Percentiles rank a stretch among this genome's conserved stretches.
phyloP scores from a whole-genome alignment of 2,888 invertebrate species.

The Myopa tessellatipennis region DNA sequence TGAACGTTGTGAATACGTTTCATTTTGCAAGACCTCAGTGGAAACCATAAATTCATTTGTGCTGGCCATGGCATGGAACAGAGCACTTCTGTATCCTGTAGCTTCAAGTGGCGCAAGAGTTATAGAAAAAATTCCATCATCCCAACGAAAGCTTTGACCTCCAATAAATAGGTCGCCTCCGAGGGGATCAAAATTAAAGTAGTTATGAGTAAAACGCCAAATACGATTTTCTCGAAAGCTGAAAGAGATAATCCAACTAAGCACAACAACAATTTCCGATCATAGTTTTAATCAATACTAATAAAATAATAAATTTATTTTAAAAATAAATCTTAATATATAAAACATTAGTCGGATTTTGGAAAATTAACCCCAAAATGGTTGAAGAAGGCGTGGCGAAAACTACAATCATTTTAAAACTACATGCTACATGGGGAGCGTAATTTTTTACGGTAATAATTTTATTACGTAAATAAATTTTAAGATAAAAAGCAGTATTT shows the following conservation, averaged over 20 bases:
- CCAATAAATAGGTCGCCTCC: conserved; percentile 76
- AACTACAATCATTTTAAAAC: too few relatives aligned
- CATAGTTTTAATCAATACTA: too few relatives aligned
- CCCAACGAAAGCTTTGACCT: conserved; percentile 81
- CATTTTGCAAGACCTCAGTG: conserved; percentile 73
- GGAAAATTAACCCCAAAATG: too few relatives aligned
- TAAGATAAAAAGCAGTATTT: too few relatives aligned
- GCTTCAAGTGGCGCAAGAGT: conserved; percentile 71
- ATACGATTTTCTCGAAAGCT: conserved; percentile 73
- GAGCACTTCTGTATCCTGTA: conserved; percentile 74
- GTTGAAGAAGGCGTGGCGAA: too few relatives aligned
- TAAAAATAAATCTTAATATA: too few relatives aligned
- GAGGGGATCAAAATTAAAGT: conserved; percentile 79
- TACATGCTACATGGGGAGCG: too few relatives aligned
- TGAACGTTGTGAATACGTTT: conserved; percentile 70
- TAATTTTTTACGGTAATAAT: too few relatives aligned
- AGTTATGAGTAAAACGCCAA: conserved; percentile 81
- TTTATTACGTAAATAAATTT: too few relatives aligned
- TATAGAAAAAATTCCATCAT: conserved; percentile 82
- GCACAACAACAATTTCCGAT: too few relatives aligned
- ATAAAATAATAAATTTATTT: too few relatives aligned
- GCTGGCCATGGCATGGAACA: conserved; percentile 83
- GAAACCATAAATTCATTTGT: conserved; percentile 78
- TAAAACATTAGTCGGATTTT: too few relatives aligned
- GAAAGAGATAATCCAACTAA: conserved; percentile 65